Conservation (phyloP, 2,797 vertebrate genomes). For the Rallus crepitans region DNA sequence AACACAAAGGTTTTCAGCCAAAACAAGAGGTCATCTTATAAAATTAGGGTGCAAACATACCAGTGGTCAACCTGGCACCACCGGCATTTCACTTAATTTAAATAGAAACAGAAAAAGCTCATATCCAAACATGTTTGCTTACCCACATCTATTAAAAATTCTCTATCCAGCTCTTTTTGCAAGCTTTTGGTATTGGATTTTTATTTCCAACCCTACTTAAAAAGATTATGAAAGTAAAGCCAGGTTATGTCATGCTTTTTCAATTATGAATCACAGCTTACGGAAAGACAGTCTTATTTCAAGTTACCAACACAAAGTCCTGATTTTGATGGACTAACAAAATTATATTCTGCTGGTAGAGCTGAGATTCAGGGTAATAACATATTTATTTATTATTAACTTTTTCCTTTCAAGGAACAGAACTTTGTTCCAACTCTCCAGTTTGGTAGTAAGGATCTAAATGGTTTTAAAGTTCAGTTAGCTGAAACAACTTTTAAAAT, state of each 20-base stretch:
- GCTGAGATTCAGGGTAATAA: neutral
- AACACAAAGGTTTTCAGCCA: neutral
- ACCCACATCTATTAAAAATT: neutral
- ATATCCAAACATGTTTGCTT: neutral
- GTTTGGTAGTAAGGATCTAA: neutral
- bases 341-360: neutral
- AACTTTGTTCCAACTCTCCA: neutral
- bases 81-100: neutral
- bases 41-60: neutral
- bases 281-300: neutral
- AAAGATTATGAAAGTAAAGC: neutral
- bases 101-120: neutral
- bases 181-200: neutral
- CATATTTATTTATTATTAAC: neutral
- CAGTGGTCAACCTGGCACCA: fast-evolving
- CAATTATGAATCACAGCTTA: neutral
- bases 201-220: neutral
- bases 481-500: neutral
- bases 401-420: neutral
- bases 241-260: neutral
- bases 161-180: neutral
- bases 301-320: neutral
- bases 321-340: neutral
- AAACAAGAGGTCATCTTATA: neutral
- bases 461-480: neutral